Conservation (phyloP, 2,888 invertebrate genomes). For the Lepidochrysops patricia region DNA sequence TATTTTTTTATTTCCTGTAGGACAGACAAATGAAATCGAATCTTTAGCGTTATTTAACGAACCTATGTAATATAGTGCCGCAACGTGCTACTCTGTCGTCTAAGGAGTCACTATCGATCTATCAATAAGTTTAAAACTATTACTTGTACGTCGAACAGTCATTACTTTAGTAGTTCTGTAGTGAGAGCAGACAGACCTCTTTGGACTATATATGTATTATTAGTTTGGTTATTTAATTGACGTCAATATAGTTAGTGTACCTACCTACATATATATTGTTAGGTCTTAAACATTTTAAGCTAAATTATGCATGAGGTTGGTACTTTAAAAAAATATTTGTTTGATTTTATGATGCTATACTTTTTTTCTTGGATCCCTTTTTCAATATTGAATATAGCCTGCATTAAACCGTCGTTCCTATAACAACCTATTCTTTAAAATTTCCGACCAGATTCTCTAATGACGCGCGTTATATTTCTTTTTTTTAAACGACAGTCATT, state of each 20-base stretch:
- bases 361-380: no score
- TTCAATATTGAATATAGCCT: no score
- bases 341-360: no score
- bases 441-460: background rate
- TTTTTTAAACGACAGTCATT: background rate
- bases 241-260: no score
- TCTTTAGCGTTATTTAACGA: background rate
- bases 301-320: no score
- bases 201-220: no score
- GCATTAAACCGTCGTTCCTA: no score
- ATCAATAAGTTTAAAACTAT: background rate
- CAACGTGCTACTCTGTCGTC: background rate
- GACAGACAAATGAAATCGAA: background rate
- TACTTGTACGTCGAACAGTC: background rate
- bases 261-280: background rate
- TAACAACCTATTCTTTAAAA: no score
- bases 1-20: background rate
- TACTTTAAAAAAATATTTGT: no score
- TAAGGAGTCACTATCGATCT: background rate
- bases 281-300: no score
- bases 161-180: background rate
- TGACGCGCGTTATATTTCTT: background rate
- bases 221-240: no score
- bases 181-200: no score
- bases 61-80: slow-evolving; percentile 4